Base-by-base conservation (phyloP, 2,113 vertebrate species). In the Tychaedon coryphoeus region DNA sequence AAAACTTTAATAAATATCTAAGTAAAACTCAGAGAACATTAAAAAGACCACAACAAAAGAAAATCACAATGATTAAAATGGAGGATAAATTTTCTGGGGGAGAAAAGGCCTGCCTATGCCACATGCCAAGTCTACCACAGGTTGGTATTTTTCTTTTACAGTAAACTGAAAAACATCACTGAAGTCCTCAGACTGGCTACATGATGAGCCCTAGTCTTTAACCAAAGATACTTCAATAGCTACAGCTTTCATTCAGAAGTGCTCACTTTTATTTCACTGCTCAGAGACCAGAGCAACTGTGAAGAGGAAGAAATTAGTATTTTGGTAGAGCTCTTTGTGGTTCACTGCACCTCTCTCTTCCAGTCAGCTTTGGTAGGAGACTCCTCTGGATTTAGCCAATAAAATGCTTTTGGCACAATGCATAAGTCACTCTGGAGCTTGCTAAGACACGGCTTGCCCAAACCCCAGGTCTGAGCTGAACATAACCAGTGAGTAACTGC, bases 21-120 rank as follows among this genome's bases (percentile, higher is more conserved):
- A 72, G n/a, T 29, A 83, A 66, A 86, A 66, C 29, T 79, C 71
- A 16, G 28, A 78, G 72, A 86, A 84, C 66, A 89, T 91, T 42
- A 88, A 86, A 88, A 72, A 85, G 61, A 78, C 91, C 93, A 91
- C 86, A 93, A 92, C 71, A 94, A 94, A 94, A 77, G 43, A 90
- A 69, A 76, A 58, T 42, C 28, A 56, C 29, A 43, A 42, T 50
- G 45, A 92, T 94, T 67, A 90, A 94, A 90, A 34, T 22, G 9
- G 38, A 93, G 50, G 15, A 56, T 93, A 83, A 64, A 66, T 69
- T 64, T 74, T 77, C 34, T 20, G 10, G 33, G 9, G 10, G 4
- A 4, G 8, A 77, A 81, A 70, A 57, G 42, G 14, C 43, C 51
- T 56, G 72, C 60, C 60, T 34, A 56, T 24, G 28, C 4, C 33